phyloP scores from a whole-genome alignment of 1,140 invertebrate genomes.

The Bombus impatiens region DNA sequence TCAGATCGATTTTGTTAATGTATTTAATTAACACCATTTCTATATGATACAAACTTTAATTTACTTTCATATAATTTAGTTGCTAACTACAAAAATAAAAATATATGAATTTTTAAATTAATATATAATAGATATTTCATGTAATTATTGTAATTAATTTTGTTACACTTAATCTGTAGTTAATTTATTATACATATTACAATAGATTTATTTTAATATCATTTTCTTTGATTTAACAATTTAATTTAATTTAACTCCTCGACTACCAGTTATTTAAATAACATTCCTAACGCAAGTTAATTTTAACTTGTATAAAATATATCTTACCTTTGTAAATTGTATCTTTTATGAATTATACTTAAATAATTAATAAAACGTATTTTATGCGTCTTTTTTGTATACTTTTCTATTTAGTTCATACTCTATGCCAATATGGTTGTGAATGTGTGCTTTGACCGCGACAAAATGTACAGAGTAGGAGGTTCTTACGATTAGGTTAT shows the following conservation, averaged over 20 bases:
- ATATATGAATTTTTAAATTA: neutral
- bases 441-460: neutral
- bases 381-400: neutral
- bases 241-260: neutral
- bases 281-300: neutral
- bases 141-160: neutral
- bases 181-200: neutral
- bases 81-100: neutral
- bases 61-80: neutral
- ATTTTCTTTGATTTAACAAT: neutral
- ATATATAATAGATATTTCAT: neutral
- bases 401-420: neutral
- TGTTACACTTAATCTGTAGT: neutral
- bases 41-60: neutral
- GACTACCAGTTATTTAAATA: neutral
- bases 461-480: slow-evolving; percentile 18
- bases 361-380: neutral
- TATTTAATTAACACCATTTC: neutral
- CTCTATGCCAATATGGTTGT: neutral
- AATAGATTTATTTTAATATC: neutral
- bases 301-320: neutral
- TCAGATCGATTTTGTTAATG: neutral
- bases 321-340: neutral
- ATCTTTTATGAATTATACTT: neutral
- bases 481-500: slow-evolving; percentile 56